These are phyloP conservation scores for Brachypodius melanocephalos DNA, from an alignment of 2,113 vertebrate genomes.

Conservation along the genomic window DNA sequence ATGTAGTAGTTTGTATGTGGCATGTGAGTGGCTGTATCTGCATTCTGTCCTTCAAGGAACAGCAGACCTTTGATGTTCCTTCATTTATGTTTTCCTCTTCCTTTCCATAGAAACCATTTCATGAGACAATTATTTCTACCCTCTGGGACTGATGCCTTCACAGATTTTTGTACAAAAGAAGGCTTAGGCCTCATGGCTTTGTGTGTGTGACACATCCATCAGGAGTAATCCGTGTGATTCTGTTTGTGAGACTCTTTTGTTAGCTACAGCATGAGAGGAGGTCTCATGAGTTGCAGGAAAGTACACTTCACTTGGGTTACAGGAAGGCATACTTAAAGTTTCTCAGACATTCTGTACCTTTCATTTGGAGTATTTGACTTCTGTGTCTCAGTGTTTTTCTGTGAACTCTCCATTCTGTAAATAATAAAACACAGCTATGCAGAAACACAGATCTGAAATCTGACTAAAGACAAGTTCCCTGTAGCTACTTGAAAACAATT, in stretches of 20 bases:
- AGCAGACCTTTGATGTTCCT: background rate
- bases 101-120: background rate
- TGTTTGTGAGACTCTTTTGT: conserved; percentile 39
- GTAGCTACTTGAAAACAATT: background rate
- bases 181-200: background rate
- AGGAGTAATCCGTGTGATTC: conserved; percentile 46
- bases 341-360: background rate
- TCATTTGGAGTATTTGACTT: background rate
- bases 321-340: background rate
- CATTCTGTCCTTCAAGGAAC: background rate
- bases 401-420: background rate
- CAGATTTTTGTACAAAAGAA: conserved; percentile 16
- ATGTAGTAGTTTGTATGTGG: background rate
- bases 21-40: background rate
- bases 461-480: background rate
- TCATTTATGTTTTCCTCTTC: background rate
- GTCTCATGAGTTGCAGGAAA: background rate
- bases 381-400: background rate
- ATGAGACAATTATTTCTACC: background rate
- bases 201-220: conserved; percentile 33
- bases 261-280: background rate
- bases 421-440: background rate
- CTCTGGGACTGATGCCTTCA: background rate
- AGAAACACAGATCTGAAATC: background rate
- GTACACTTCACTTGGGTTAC: background rate